Percentiles rank a stretch among this genome's conserved stretches.
Conservation (phyloP, 2,888 invertebrate genomes). For the Plutella xylostella region DNA sequence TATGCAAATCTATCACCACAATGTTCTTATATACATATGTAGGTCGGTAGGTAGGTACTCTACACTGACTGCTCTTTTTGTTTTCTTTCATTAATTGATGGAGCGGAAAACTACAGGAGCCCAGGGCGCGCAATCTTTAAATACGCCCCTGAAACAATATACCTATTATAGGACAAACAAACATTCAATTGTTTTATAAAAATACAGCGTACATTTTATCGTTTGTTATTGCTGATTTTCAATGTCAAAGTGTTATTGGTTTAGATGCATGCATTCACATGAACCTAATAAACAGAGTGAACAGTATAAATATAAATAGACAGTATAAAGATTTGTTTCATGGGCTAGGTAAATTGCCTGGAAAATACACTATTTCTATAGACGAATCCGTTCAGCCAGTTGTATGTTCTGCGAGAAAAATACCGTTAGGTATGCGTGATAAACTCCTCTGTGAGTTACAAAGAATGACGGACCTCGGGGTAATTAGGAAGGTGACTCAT, state of each 20-base stretch:
- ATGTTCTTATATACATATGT: no score
- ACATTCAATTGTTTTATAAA: conserved; percentile 10
- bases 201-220: no score
- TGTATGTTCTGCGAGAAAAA: conserved; percentile 10
- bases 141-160: conserved; percentile 11
- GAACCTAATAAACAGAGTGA: conserved; percentile 9
- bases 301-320: not conserved
- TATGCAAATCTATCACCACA: no score
- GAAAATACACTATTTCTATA: conserved; percentile 9
- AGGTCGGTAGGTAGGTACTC: no score
- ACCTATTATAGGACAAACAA: conserved; percentile 6
- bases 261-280: conserved; percentile 6
- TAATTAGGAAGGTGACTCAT: conserved; percentile 17
- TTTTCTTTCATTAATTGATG: no score
- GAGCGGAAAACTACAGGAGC: no score
- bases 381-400: conserved; percentile 5
- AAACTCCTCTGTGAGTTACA: conserved; percentile 4
- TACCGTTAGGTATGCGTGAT: conserved; percentile 10
- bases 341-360: conserved; percentile 13
- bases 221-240: no score
- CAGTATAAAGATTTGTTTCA: conserved; percentile 13
- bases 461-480: conserved; percentile 13
- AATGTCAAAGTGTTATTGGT: conserved; percentile 14
- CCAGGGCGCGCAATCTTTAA: no score
- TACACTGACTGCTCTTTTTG: no score